Conservation (phyloP, 2,113 vertebrate genomes). For the Prochilodus magdalenae region DNA sequence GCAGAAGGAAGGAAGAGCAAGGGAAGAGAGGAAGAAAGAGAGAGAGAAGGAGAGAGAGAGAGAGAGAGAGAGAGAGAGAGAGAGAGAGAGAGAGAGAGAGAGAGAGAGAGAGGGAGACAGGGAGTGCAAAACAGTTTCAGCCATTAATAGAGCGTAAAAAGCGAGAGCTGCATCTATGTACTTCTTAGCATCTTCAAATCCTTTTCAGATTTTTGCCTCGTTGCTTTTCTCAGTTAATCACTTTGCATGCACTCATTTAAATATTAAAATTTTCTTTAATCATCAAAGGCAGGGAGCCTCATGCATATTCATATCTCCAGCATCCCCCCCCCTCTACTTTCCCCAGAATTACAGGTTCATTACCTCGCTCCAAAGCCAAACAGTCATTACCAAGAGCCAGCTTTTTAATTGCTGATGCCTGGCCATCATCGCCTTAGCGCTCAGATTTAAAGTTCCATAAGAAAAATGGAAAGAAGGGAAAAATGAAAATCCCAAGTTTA, state of each 20-base stretch:
- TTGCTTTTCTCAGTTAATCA: slow-evolving; percentile 94
- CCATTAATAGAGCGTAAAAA: slow-evolving; percentile 68
- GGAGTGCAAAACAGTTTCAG: slow-evolving; percentile 52
- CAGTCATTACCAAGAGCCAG: slow-evolving; percentile 87
- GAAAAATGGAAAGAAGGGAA: slow-evolving; percentile 49
- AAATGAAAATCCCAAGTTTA: slow-evolving; percentile 77
- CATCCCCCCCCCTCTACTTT: slow-evolving; percentile 85
- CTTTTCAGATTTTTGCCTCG: slow-evolving; percentile 86
- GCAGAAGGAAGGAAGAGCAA: slow-evolving; percentile 49
- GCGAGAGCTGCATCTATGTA: slow-evolving; percentile 73
- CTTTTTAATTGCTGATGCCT: slow-evolving; percentile 70
- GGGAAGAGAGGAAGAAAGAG: slow-evolving; percentile 30
- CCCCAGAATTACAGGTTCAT: slow-evolving; percentile 98
- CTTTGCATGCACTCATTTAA: slow-evolving; percentile 99
- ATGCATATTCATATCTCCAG: slow-evolving; percentile 98
- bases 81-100: slow-evolving; percentile 6
- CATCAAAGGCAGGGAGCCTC: slow-evolving; percentile 99
- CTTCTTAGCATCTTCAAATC: slow-evolving; percentile 87
- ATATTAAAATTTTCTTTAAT: slow-evolving; percentile 99
- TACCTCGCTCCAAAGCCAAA: slow-evolving; percentile 96
- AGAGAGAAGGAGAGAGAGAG: slow-evolving; percentile 9
- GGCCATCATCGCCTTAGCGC: slow-evolving; percentile 64
- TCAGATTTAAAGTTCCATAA: slow-evolving; percentile 56
- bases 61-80: slow-evolving; percentile 29
- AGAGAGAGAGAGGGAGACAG: slow-evolving; percentile 44